phyloP scores from a whole-genome alignment of 2,888 invertebrate species.

The Melanargia galathea region DNA sequence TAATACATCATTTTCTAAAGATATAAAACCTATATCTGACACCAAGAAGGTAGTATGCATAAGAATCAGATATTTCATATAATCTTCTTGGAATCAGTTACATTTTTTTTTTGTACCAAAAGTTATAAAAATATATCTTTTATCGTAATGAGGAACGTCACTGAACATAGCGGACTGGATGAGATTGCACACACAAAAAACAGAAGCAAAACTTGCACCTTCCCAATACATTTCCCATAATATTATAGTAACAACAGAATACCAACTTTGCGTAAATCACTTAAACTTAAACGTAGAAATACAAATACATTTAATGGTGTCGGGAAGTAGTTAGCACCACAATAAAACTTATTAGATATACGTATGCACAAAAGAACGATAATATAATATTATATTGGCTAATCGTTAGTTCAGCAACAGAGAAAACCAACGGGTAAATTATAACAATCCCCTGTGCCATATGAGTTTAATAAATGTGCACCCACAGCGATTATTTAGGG shows the following conservation, averaged over 20 bases:
- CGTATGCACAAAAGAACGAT: constrained; percentile 57
- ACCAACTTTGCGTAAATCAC: constrained; percentile 57
- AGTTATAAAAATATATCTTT: constrained; percentile 39
- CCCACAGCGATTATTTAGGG: constrained; percentile 33
- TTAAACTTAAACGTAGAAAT: constrained; percentile 62
- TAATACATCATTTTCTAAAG: constrained; percentile 21
- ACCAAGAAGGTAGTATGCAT: constrained; percentile 19
- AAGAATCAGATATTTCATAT: constrained; percentile 1
- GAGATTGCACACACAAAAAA: constrained; percentile 34
- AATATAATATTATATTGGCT: constrained; percentile 51
- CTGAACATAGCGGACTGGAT: constrained; percentile 32
- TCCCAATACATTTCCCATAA: constrained; percentile 22
- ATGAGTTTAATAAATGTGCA: constrained; percentile 65
- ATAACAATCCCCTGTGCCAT: constrained; percentile 48
- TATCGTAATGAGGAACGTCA: constrained; percentile 29
- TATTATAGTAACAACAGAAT: constrained; percentile 31
- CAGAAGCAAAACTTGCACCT: constrained; percentile 34
- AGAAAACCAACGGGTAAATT: constrained; percentile 46
- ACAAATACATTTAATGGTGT: constrained; percentile 71
- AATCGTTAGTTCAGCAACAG: constrained; percentile 51
- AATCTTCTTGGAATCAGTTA: constrained; percentile 31
- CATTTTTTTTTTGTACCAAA: constrained; percentile 35
- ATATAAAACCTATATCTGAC: constrained; percentile 25
- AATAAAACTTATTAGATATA: constrained; percentile 64
- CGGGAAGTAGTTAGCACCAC: constrained; percentile 70